phyloP scores from a whole-genome alignment of 2,113 vertebrate genomes.

The Apteryx owenii region DNA sequence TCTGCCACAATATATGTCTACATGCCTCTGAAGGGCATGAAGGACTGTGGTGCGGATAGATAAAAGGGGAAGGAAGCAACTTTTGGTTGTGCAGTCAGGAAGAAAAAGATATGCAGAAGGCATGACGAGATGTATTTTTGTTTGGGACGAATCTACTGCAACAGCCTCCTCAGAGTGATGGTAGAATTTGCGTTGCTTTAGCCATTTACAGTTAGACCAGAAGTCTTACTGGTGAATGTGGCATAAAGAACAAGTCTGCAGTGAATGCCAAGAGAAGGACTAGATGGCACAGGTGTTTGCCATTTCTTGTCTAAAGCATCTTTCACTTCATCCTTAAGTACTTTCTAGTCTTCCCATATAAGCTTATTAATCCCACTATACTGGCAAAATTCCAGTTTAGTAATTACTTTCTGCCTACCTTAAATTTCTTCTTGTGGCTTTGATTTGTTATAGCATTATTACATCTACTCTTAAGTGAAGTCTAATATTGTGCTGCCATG shows the following conservation, averaged over 20 bases:
- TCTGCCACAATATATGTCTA: background rate
- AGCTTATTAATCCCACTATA: background rate
- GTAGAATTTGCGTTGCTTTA: background rate
- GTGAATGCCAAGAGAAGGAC: background rate
- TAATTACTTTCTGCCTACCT: constrained; percentile 49
- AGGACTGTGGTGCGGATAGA: background rate
- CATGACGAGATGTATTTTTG: background rate
- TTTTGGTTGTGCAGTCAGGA: background rate
- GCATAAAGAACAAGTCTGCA: constrained; percentile 22
- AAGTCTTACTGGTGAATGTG: background rate
- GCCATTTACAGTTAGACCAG: constrained; percentile 9
- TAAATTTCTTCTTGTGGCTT: constrained; percentile 14
- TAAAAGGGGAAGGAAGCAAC: background rate
- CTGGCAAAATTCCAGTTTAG: constrained; percentile 22
- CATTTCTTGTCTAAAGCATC: constrained; percentile 7
- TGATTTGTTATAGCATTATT: background rate
- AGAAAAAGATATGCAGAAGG: background rate
- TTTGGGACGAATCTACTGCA: background rate
- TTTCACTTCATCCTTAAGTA: constrained; percentile 13
- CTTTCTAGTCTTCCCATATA: background rate
- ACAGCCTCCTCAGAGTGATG: background rate
- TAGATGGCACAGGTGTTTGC: constrained; percentile 3
- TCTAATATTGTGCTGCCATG: constrained; percentile 39
- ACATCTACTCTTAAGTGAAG: constrained; percentile 1
- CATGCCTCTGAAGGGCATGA: background rate